Evolutionary conservation across 2,113 vertebrate genomes (phyloP).

Genomic region (Prunella fulvescens): DNA sequence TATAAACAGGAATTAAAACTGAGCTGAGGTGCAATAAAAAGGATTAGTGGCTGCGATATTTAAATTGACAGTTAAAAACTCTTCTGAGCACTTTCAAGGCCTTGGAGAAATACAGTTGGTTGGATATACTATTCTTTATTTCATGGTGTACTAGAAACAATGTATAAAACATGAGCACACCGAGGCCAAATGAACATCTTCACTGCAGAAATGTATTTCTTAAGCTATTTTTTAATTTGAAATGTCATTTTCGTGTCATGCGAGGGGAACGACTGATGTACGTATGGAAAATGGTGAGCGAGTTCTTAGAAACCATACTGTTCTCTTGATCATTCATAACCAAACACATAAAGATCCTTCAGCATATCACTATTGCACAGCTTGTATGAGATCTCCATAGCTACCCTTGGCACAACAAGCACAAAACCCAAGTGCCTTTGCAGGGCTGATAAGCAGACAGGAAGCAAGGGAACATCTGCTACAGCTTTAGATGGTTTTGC

Average conservation of each 20-base stretch:
- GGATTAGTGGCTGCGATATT: neutral
- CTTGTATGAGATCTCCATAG: conserved; percentile 60
- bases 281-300: neutral
- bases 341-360: neutral
- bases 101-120: neutral
- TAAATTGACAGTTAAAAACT: neutral
- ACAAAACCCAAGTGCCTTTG: conserved; percentile 55
- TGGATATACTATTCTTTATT: neutral
- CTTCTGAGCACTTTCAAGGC: neutral
- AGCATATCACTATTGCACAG: neutral
- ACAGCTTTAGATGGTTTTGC: conserved; percentile 51
- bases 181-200: neutral
- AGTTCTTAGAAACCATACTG: conserved; percentile 2
- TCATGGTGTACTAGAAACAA: neutral
- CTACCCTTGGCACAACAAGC: conserved; percentile 53
- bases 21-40: neutral
- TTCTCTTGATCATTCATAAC: neutral
- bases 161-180: neutral
- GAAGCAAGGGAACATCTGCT: conserved; percentile 67
- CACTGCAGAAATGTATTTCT: neutral
- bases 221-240: neutral
- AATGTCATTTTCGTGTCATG: neutral
- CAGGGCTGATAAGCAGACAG: conserved; percentile 70
- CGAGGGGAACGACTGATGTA: neutral
- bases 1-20: neutral